Conservation (phyloP, 2,888 invertebrate genomes). For the Chydorus sphaericus region DNA sequence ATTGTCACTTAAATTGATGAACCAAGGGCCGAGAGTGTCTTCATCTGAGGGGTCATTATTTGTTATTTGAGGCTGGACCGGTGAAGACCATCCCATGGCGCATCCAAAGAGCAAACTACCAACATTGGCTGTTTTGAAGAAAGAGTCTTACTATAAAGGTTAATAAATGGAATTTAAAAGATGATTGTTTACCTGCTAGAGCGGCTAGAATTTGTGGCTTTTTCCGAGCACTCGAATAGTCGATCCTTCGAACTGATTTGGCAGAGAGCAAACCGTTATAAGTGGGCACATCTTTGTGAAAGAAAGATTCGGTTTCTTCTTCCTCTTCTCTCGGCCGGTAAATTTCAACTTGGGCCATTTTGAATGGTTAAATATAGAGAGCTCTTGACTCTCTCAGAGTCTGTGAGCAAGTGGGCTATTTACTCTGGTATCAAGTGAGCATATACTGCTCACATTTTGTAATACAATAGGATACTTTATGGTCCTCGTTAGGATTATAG, state of each 20-base stretch:
- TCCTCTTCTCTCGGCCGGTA: too few relatives aligned
- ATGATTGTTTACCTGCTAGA: neutral
- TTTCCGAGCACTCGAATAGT: neutral
- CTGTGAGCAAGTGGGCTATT: too few relatives aligned
- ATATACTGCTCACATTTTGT: too few relatives aligned
- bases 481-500: too few relatives aligned
- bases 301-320: too few relatives aligned
- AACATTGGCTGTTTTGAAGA: slow-evolving; percentile 51
- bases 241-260: neutral
- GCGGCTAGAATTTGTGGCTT: neutral
- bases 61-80: slow-evolving; percentile 29
- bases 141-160: neutral
- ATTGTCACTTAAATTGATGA: neutral
- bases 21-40: neutral
- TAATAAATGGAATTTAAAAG: neutral
- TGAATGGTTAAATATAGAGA: too few relatives aligned
- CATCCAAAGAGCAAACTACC: slow-evolving; percentile 65
- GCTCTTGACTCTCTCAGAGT: too few relatives aligned
- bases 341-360: too few relatives aligned
- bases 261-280: too few relatives aligned
- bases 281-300: too few relatives aligned
- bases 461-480: too few relatives aligned
- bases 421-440: too few relatives aligned
- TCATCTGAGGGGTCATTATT: neutral
- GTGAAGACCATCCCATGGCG: slow-evolving; percentile 62